Evolutionary conservation across 2,113 vertebrate species (phyloP).

Genomic region (Ictalurus punctatus): DNA sequence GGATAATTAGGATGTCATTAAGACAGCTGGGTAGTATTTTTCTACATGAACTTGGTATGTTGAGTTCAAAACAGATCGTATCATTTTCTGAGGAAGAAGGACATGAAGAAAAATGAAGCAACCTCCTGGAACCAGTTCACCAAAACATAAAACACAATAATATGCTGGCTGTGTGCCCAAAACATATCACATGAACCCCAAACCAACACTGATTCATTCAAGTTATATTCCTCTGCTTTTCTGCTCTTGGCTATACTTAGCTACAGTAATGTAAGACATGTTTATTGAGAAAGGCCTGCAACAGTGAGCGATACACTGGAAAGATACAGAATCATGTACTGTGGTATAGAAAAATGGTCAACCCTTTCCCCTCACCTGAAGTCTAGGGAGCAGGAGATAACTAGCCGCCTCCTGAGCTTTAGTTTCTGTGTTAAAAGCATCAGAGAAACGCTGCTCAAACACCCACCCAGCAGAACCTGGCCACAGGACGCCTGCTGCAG

Average conservation of each 20-base stretch:
- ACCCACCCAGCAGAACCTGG: conserved; percentile 38
- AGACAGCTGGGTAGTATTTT: conserved; percentile 10
- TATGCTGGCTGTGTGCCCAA: conserved; percentile 35
- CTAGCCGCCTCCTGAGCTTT: conserved; percentile 54
- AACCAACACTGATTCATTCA: conserved; percentile 46
- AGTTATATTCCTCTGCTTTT: conserved; percentile 41
- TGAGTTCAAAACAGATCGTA: conserved; percentile 16
- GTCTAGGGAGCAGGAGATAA: conserved; percentile 57
- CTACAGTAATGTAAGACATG: conserved; percentile 30
- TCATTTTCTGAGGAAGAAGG: conserved; percentile 17
- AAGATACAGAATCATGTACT: conserved; percentile 8
- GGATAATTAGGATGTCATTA: conserved; percentile 2
- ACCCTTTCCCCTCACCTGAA: conserved; percentile 58
- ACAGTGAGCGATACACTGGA: conserved; percentile 30
- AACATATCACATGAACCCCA: conserved; percentile 40
- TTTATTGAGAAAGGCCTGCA: conserved; percentile 34
- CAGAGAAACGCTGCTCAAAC: conserved; percentile 49
- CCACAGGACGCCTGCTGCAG: conserved; percentile 19
- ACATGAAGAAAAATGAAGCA: conserved; percentile 5
- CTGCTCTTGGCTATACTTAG: conserved; percentile 29
- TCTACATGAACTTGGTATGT: background rate
- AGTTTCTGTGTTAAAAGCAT: conserved; percentile 48
- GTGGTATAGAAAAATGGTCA: conserved; percentile 13
- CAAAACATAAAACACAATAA: conserved; percentile 48
- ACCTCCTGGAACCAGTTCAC: conserved; percentile 31